Evolutionary conservation across 64 coral and sea anemone genomes (phyloP).

Genomic region (Actinia equina): DNA sequence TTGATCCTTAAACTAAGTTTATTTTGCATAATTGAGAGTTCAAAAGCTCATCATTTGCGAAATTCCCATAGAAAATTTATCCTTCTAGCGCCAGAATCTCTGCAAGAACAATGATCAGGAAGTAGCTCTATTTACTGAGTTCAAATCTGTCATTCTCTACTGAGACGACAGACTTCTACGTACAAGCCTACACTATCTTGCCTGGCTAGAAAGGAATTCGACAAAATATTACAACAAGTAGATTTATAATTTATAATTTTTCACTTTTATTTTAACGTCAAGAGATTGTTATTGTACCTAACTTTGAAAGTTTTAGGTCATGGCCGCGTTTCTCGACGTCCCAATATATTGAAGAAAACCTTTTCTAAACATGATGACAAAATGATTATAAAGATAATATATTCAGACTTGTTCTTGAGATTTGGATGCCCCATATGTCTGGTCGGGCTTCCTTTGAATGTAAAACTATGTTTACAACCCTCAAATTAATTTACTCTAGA

Average conservation of each 20-base stretch:
- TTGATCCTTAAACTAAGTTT: background rate
- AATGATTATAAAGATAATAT: constrained; percentile 16
- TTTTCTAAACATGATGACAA: constrained; percentile 3
- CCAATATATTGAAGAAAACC: background rate
- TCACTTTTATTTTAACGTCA: background rate
- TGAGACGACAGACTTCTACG: background rate
- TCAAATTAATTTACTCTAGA: constrained; percentile 3
- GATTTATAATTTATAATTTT: background rate
- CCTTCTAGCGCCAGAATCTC: constrained; percentile 21
- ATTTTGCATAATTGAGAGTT: constrained; percentile 22
- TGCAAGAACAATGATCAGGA: constrained; percentile 21
- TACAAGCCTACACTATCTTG: background rate
- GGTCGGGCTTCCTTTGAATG: constrained; percentile 3
- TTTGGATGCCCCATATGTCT: constrained; percentile 3
- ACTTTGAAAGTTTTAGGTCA: background rate
- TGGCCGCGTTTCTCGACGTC: constrained; percentile 6
- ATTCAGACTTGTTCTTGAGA: constrained; percentile 1
- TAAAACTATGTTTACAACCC: constrained; percentile 14
- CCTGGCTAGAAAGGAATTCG: background rate
- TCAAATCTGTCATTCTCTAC: background rate
- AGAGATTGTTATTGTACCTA: background rate
- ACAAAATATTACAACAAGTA: background rate
- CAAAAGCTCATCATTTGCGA: constrained; percentile 11
- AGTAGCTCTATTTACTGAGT: constrained; percentile 14
- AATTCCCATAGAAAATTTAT: constrained; percentile 22